phyloP scores from a whole-genome alignment of 2,888 invertebrate genomes.

The Lycocerus yunnanus region DNA sequence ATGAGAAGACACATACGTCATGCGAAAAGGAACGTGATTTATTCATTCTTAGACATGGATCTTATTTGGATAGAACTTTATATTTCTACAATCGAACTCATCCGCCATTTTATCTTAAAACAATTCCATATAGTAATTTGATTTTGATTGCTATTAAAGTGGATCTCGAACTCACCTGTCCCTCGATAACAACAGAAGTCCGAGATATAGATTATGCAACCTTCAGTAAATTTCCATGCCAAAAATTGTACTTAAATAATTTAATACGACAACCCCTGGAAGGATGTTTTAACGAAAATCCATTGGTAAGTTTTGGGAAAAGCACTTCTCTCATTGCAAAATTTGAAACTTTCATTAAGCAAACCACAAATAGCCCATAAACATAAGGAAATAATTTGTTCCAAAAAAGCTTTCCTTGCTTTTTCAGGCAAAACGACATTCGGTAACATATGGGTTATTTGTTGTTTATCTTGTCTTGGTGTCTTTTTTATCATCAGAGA shows the following conservation, averaged over 20 bases:
- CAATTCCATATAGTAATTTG: constrained; percentile 78
- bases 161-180: constrained; percentile 55
- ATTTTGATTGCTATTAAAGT: constrained; percentile 74
- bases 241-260: constrained; percentile 73
- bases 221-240: constrained; percentile 68
- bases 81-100: not conserved
- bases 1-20: constrained; percentile 57
- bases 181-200: constrained; percentile 58
- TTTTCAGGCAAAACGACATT: too few species aligned
- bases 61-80: constrained; percentile 36
- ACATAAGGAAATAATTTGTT: too few species aligned
- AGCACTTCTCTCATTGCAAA: too few species aligned
- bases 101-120: constrained; percentile 71
- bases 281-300: constrained; percentile 79
- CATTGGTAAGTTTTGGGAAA: constrained; percentile 58
- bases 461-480: too few species aligned
- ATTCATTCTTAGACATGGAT: constrained; percentile 68
- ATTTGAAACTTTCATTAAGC: too few species aligned
- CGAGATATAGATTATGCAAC: constrained; percentile 56
- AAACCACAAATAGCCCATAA: too few species aligned
- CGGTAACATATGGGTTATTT: too few species aligned
- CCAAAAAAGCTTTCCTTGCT: too few species aligned
- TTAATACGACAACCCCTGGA: constrained; percentile 70
- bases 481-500: too few species aligned
- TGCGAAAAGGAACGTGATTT: constrained; percentile 76